Evolutionary conservation across 2,888 invertebrate genomes (phyloP).

Genomic region (Mythimna impura): DNA sequence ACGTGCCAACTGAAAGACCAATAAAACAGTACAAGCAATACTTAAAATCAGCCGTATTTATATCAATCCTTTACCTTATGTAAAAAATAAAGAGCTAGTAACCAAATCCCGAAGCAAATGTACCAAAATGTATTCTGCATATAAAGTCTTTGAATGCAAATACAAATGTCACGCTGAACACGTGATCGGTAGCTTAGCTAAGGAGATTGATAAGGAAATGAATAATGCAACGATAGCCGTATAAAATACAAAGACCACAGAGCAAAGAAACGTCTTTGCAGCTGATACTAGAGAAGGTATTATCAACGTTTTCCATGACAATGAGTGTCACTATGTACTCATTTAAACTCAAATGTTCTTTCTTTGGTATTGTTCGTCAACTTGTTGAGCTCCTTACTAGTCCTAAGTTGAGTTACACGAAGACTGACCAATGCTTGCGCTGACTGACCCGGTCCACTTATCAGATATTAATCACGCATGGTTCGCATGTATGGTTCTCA

Average conservation of each 20-base stretch:
- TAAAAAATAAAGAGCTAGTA: neutral
- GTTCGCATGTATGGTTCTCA: too few relatives aligned
- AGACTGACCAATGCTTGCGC: too few relatives aligned
- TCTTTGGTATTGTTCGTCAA: too few relatives aligned
- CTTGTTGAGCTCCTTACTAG: too few relatives aligned
- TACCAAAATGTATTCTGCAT: conserved; percentile 33
- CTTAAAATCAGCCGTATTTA: neutral
- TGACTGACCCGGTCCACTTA: too few relatives aligned
- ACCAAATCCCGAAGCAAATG: conserved; percentile 23
- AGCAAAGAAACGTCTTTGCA: neutral
- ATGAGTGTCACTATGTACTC: too few relatives aligned
- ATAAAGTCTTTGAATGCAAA: conserved; percentile 43
- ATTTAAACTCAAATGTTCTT: too few relatives aligned
- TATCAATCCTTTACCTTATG: neutral
- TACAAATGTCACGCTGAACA: conserved; percentile 41
- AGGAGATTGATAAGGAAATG: conserved; percentile 56
- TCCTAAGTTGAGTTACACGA: too few relatives aligned
- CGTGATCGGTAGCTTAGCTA: conserved; percentile 42
- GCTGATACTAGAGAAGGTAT: neutral
- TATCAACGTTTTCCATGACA: neutral
- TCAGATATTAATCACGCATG: too few relatives aligned
- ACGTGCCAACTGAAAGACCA: too few relatives aligned
- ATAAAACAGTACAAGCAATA: too few relatives aligned
- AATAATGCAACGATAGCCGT: conserved; percentile 43
- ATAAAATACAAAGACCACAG: neutral